Evolutionary conservation across 2,888 invertebrate genomes (phyloP).

Genomic region (Unio delphinus): DNA sequence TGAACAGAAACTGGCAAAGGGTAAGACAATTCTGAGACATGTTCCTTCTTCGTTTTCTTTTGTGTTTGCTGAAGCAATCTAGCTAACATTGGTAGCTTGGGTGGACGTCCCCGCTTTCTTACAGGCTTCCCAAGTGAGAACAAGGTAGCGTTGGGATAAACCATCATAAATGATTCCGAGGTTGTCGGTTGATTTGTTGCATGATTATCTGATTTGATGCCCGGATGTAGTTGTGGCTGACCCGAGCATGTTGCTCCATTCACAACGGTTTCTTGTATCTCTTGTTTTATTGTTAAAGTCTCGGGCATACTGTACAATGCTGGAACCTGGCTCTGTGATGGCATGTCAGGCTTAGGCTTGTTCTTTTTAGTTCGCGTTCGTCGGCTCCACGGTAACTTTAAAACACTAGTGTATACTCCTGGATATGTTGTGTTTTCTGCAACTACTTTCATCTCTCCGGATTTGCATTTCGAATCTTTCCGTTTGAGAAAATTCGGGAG

Average conservation of each 20-base stretch:
- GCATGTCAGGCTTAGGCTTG: conserved; percentile 13
- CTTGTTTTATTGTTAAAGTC: not conserved
- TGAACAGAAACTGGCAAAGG: too few relatives aligned
- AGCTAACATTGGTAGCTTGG: conserved; percentile 54
- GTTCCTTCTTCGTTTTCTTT: conserved; percentile 25
- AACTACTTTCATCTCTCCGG: conserved; percentile 56
- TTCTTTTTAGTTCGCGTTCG: conserved; percentile 54
- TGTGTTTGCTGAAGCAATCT: conserved; percentile 41
- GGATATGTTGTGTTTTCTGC: conserved; percentile 57
- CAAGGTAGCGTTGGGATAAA: conserved; percentile 49
- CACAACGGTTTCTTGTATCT: conserved; percentile 1
- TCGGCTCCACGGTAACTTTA: conserved; percentile 62
- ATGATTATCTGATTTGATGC: not conserved
- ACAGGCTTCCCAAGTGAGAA: conserved; percentile 44
- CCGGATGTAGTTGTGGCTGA: conserved; percentile 7
- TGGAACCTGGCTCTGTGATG: conserved; percentile 1
- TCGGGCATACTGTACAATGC: conserved; percentile 1
- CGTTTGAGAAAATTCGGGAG: not conserved
- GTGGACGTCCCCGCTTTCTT: conserved; percentile 55
- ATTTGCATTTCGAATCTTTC: conserved; percentile 8
- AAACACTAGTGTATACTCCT: conserved; percentile 63
- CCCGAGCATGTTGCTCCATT: conserved; percentile 2
- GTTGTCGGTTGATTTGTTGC: conserved; percentile 11
- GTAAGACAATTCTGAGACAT: too few relatives aligned
- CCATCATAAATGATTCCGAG: conserved; percentile 56